Percentiles rank a stretch among this genome's conserved stretches.
Evolutionary conservation across 2,797 vertebrate genomes (phyloP).

Genomic region (Rachycentron canadum): DNA sequence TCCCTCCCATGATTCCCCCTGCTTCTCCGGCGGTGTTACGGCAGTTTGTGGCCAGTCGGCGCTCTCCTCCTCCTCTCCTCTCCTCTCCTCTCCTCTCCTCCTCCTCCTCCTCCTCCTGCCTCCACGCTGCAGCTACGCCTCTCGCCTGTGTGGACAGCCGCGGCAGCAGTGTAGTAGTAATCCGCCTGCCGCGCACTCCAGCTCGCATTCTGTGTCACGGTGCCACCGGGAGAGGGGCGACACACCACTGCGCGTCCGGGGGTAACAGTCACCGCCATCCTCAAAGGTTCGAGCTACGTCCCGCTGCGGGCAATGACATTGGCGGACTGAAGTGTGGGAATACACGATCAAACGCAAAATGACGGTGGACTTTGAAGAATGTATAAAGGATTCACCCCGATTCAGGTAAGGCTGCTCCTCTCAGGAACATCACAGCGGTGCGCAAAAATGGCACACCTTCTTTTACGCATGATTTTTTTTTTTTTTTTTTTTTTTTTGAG

Average conservation of each 20-base stretch:
- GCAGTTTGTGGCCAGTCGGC: conserved; percentile 26
- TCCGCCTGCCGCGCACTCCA: conserved; percentile 48
- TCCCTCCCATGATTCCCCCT: conserved; percentile 25
- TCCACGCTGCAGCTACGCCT: conserved; percentile 59
- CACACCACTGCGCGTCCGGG: conserved; percentile 68
- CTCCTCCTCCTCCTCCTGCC: conserved; percentile 4
- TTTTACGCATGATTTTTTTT: conserved; percentile 63
- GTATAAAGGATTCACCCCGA: conserved; percentile 96
- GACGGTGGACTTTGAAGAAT: conserved; percentile 99
- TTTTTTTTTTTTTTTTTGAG: conserved; percentile 5
- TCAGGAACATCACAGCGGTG: conserved; percentile 56
- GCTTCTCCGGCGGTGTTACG: neutral
- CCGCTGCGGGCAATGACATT: conserved; percentile 80
- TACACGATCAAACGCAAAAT: conserved; percentile 82
- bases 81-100: neutral
- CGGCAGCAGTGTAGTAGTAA: conserved; percentile 66
- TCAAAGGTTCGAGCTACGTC: conserved; percentile 52
- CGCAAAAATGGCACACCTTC: conserved; percentile 78
- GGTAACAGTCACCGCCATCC: conserved; percentile 61
- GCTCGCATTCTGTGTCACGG: conserved; percentile 75
- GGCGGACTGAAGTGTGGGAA: conserved; percentile 72
- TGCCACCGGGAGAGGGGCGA: conserved; percentile 70
- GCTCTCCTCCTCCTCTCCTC: conserved; percentile 49
- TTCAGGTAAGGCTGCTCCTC: conserved; percentile 88
- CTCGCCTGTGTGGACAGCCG: conserved; percentile 54